These are phyloP conservation scores for Dexiosoma caninum DNA, from an alignment of 2,888 invertebrate species.

Conservation along the genomic window DNA sequence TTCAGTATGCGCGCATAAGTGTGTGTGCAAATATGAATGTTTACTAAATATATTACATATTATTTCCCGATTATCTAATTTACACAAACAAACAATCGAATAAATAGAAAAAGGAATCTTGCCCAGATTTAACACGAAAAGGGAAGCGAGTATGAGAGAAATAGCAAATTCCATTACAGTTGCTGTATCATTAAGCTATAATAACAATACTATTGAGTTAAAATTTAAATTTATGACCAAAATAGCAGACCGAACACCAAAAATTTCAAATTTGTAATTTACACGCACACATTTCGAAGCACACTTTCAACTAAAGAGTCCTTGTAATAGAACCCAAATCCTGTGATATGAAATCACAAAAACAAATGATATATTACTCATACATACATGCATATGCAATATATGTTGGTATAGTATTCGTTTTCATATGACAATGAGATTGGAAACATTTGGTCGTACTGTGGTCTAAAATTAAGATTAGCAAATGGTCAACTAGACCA, in stretches of 20 bases:
- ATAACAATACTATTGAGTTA: conserved; percentile 59
- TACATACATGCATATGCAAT: not conserved
- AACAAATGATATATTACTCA: conserved; percentile 12
- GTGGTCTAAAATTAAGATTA: no score
- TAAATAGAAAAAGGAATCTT: not conserved
- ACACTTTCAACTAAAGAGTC: not conserved
- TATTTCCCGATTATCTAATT: conserved; percentile 48
- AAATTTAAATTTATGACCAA: conserved; percentile 57
- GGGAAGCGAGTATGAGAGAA: not conserved
- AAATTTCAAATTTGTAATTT: conserved; percentile 34
- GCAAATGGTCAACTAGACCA: no score
- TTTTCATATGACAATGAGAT: conserved; percentile 2
- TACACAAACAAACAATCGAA: not conserved
- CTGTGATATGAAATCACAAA: conserved; percentile 12
- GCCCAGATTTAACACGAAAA: not conserved
- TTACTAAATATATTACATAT: conserved; percentile 27
- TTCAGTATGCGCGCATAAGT: not conserved
- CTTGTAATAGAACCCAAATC: not conserved
- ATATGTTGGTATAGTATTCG: not conserved
- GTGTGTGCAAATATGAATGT: not conserved
- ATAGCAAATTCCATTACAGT: conserved; percentile 7
- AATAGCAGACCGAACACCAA: conserved; percentile 44
- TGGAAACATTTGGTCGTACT: conserved; percentile 22
- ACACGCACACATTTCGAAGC: not conserved
- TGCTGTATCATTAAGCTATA: conserved; percentile 40